A percentile compares a stretch with the other conserved stretches of the same genome.
phyloP scores from a whole-genome alignment of 2,888 invertebrate species.

The Eupsilia transversa region DNA sequence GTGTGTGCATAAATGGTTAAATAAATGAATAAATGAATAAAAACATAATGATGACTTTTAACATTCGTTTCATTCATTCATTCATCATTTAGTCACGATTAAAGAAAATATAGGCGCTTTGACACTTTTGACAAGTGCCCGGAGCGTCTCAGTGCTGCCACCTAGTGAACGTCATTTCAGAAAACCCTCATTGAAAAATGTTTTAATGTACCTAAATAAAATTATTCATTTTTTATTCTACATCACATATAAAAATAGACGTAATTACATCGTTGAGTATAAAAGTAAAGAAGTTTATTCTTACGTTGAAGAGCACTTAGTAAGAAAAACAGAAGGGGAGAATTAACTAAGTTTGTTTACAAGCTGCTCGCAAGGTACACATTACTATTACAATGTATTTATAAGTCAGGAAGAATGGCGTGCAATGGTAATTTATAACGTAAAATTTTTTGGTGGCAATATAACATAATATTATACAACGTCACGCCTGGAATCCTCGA shows the following conservation, averaged over 20 bases:
- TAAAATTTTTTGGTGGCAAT: background rate
- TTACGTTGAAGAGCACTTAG: conserved; percentile 34
- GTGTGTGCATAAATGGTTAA: too few relatives aligned
- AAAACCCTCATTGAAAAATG: too few relatives aligned
- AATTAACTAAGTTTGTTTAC: conserved; percentile 13
- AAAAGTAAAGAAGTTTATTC: background rate
- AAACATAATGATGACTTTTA: too few relatives aligned
- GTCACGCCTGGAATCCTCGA: background rate
- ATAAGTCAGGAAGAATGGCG: background rate
- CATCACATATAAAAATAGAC: background rate
- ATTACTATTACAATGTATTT: conserved; percentile 10
- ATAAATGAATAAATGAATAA: too few relatives aligned
- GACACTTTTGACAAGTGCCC: too few relatives aligned
- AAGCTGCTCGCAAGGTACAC: background rate
- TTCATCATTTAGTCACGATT: too few relatives aligned
- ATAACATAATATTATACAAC: background rate
- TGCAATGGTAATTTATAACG: background rate
- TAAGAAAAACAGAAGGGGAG: conserved; percentile 17
- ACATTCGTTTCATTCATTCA: too few relatives aligned
- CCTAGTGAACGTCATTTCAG: too few relatives aligned
- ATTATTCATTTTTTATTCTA: background rate
- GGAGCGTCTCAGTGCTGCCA: too few relatives aligned
- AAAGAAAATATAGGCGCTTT: too few relatives aligned
- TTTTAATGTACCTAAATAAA: too few relatives aligned
- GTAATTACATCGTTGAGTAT: background rate